Conservation (phyloP, 2,888 invertebrate species). For the Cerastis rubricosa region DNA sequence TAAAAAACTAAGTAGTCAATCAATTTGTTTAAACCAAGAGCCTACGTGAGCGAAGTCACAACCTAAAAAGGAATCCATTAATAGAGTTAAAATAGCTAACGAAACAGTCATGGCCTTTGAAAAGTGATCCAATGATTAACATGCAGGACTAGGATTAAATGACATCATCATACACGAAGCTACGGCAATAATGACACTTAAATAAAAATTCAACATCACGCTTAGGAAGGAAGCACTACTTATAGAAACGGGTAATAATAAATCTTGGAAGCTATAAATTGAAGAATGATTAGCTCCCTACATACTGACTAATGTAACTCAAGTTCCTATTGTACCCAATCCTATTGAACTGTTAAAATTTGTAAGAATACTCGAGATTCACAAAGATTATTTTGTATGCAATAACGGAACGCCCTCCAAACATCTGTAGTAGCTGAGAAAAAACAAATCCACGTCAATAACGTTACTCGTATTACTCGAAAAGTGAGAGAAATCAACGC, state of each 20-base stretch:
- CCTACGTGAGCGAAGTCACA: slow-evolving; percentile 46
- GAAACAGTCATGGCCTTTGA: slow-evolving; percentile 49
- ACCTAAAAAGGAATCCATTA: slow-evolving; percentile 51
- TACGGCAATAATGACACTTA: slow-evolving; percentile 41
- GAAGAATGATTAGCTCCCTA: slow-evolving; percentile 68
- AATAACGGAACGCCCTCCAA: slow-evolving; percentile 87
- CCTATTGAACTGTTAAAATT: slow-evolving; percentile 59
- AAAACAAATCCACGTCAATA: slow-evolving; percentile 80
- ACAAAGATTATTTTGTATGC: slow-evolving; percentile 79
- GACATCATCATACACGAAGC: slow-evolving; percentile 62
- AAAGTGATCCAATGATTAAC: slow-evolving; percentile 61
- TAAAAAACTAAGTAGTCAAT: slow-evolving; percentile 10
- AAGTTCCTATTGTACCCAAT: slow-evolving; percentile 53
- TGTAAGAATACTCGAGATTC: slow-evolving; percentile 72
- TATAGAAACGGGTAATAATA: slow-evolving; percentile 57
- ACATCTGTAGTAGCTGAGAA: slow-evolving; percentile 81
- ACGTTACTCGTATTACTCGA: slow-evolving; percentile 86
- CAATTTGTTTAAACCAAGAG: slow-evolving; percentile 17
- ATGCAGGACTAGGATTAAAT: slow-evolving; percentile 59
- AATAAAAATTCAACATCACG: slow-evolving; percentile 64
- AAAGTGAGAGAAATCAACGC: slow-evolving; percentile 88
- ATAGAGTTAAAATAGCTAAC: slow-evolving; percentile 45
- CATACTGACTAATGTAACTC: slow-evolving; percentile 64
- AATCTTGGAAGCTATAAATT: slow-evolving; percentile 67
- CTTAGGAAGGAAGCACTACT: slow-evolving; percentile 66